Percentiles rank a stretch among this genome's conserved stretches.
phyloP scores from a whole-genome alignment of 1,140 invertebrate genomes.

The Triops longicaudatus region DNA sequence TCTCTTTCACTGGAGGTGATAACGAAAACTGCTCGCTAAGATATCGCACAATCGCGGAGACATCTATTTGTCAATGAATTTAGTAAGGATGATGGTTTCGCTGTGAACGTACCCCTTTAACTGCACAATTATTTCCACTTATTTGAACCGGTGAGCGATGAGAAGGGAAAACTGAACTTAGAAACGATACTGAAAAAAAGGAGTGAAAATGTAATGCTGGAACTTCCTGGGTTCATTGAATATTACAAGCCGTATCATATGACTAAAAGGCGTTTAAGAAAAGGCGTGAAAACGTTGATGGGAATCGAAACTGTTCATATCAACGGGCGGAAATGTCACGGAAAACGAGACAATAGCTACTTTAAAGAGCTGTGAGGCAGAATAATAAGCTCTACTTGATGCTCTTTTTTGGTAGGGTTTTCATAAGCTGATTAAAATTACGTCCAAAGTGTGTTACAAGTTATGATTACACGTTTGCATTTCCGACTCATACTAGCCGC shows the following conservation, averaged over 20 bases:
- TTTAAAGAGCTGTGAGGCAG: not conserved
- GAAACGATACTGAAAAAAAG: not conserved
- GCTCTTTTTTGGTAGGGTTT: not conserved
- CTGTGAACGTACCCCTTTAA: too few relatives aligned
- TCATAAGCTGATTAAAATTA: not conserved
- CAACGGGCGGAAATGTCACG: conserved; percentile 5
- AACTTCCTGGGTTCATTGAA: not conserved
- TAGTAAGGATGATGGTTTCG: not conserved
- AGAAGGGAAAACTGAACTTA: not conserved
- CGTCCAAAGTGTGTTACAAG: not conserved
- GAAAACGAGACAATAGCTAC: conserved; percentile 3
- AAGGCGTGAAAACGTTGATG: not conserved
- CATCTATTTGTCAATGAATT: not conserved
- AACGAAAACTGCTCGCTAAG: not conserved
- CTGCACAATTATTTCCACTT: not conserved
- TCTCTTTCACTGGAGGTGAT: not conserved
- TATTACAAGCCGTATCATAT: not conserved
- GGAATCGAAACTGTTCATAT: not conserved
- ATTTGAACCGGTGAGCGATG: not conserved
- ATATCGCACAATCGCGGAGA: not conserved
- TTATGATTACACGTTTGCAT: not conserved
- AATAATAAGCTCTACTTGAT: conserved; percentile 1
- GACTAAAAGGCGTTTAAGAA: not conserved
- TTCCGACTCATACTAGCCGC: not conserved
- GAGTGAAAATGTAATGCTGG: not conserved